A percentile compares a stretch with the other conserved stretches of the same genome.
Conservation (phyloP, 2,113 vertebrate species). For the Boleophthalmus pectinirostris region DNA sequence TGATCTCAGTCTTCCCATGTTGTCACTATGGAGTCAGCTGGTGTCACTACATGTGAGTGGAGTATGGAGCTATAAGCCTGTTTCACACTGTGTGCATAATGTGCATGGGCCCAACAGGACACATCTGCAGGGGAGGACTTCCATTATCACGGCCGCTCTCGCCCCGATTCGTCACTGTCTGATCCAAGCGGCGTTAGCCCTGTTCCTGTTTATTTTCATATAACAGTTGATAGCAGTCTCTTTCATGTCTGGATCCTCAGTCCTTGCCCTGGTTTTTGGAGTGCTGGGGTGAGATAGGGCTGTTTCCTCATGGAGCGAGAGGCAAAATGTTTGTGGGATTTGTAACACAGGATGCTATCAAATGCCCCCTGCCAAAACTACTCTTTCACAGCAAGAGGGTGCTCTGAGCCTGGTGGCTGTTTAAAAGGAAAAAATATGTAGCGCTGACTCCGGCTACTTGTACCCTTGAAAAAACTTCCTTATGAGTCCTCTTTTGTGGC, state of each 20-base stretch:
- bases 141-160: conserved; percentile 51
- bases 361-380: background rate
- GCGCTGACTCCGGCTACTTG: background rate
- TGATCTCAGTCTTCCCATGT: conserved; percentile 16
- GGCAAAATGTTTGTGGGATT: background rate
- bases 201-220: conserved; percentile 39
- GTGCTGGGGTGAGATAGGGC: conserved; percentile 36
- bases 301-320: conserved; percentile 9
- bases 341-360: background rate
- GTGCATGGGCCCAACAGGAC: conserved; percentile 50
- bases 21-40: background rate
- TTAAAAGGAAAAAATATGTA: background rate
- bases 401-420: background rate
- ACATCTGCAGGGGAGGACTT: conserved; percentile 64
- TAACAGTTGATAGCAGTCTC: conserved; percentile 11
- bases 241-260: conserved; percentile 37
- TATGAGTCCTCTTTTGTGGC: no score
- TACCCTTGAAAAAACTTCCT: no score
- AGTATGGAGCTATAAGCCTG: conserved; percentile 25
- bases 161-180: conserved; percentile 39
- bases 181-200: conserved; percentile 4
- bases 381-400: background rate
- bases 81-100: conserved; percentile 39
- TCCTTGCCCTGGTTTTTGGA: conserved; percentile 23
- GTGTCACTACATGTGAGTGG: conserved; percentile 36